phyloP scores from a whole-genome alignment of 2,797 vertebrate species.

The Poliocrania exsul region DNA sequence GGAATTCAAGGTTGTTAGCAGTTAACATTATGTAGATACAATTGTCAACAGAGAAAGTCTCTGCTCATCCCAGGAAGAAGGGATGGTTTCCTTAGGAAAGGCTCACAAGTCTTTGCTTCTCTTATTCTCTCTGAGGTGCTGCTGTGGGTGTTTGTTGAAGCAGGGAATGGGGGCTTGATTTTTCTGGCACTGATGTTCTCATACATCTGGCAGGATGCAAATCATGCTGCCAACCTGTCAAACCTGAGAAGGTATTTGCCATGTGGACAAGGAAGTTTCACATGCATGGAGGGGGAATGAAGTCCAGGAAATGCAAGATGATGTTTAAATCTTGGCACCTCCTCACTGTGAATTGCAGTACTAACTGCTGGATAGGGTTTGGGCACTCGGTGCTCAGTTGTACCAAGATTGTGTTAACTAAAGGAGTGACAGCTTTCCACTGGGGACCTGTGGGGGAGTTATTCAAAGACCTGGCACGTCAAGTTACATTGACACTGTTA shows the following conservation, averaged over 20 bases:
- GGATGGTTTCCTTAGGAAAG: background rate
- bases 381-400: rapidly evolving
- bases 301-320: background rate
- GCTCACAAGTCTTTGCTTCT: background rate
- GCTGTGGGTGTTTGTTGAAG: background rate
- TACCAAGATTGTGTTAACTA: background rate
- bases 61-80: background rate
- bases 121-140: background rate
- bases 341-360: background rate
- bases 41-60: background rate
- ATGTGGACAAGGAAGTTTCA: background rate
- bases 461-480: background rate
- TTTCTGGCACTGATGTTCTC: background rate
- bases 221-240: background rate
- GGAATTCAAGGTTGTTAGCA: background rate
- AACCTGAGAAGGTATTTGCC: background rate
- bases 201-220: rapidly evolving
- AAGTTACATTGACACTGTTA: background rate
- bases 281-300: background rate
- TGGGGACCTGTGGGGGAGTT: background rate
- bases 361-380: background rate
- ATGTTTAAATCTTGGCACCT: background rate
- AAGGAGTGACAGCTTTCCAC: background rate
- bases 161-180: background rate
- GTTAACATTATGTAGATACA: background rate